Conservation (phyloP, 2,888 invertebrate species). For the Leptopilina drosophilae region DNA sequence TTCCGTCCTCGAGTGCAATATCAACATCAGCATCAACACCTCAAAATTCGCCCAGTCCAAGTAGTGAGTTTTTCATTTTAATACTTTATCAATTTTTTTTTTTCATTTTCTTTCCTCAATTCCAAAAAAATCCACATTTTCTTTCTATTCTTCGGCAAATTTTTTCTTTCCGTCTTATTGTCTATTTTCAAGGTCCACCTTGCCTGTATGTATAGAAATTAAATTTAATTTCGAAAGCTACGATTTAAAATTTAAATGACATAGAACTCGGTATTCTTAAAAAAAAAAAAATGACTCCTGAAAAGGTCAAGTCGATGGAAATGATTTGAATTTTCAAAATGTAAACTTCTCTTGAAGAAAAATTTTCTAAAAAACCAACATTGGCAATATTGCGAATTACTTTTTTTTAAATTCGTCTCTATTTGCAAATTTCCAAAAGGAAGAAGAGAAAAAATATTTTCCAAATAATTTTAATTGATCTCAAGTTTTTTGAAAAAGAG, state of each 20-base stretch:
- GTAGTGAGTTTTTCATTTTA: slow-evolving; percentile 54
- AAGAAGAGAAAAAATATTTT: too few relatives aligned
- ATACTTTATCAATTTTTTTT: background rate
- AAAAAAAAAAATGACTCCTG: background rate
- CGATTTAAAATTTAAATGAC: slow-evolving; percentile 13
- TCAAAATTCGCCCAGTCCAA: slow-evolving; percentile 57
- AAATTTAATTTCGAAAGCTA: slow-evolving; percentile 1
- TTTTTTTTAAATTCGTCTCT: too few relatives aligned
- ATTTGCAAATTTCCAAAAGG: too few relatives aligned
- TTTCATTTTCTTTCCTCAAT: background rate
- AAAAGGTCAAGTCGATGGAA: background rate
- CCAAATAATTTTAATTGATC: too few relatives aligned
- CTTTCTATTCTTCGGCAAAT: background rate
- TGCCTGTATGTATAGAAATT: background rate
- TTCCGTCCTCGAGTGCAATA: slow-evolving; percentile 76
- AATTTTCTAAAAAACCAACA: too few relatives aligned
- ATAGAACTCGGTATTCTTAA: background rate
- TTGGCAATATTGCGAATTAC: too few relatives aligned
- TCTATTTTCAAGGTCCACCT: background rate
- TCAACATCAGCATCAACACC: slow-evolving; percentile 78
- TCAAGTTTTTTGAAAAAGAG: too few relatives aligned
- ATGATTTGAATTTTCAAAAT: too few relatives aligned
- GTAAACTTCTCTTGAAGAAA: too few relatives aligned
- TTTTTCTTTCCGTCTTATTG: background rate
- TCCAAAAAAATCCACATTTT: background rate